Conservation (phyloP, 2,113 vertebrate species). For the Gulo gulo region DNA sequence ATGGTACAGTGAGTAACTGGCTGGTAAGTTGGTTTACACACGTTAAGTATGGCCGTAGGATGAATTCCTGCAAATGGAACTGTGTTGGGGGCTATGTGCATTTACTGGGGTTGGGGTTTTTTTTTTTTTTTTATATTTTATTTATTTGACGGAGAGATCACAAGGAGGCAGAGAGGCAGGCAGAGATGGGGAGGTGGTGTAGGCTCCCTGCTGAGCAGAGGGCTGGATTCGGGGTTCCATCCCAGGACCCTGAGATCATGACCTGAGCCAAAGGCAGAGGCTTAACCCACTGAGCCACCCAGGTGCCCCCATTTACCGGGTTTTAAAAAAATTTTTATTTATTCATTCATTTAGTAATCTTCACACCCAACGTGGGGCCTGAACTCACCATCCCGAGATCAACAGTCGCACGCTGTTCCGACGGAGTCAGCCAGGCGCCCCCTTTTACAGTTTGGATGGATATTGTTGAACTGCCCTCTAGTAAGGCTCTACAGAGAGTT, state of each 20-base stretch:
- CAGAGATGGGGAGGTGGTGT: too few species aligned
- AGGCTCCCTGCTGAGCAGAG: too few species aligned
- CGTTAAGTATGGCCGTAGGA: not conserved
- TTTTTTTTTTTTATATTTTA: not conserved
- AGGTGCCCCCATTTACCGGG: not conserved
- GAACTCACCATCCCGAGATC: not conserved
- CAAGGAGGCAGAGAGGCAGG: too few species aligned
- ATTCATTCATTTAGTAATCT: not conserved
- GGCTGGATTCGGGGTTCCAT: accelerated
- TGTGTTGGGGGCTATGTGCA: not conserved
- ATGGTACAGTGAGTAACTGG: not conserved
- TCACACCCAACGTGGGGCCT: not conserved
- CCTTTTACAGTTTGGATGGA: not conserved
- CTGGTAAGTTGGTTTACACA: not conserved
- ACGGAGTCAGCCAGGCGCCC: not conserved
- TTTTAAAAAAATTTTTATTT: not conserved
- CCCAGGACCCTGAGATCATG: too few species aligned
- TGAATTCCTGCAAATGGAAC: not conserved
- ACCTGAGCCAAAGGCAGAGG: too few species aligned
- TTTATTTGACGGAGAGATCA: too few species aligned
- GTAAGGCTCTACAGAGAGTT: not conserved
- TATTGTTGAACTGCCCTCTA: not conserved
- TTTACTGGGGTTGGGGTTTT: not conserved
- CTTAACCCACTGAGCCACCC: too few species aligned
- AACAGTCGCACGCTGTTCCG: not conserved